Evolutionary conservation across 1,140 invertebrate genomes (phyloP).

Genomic region (Drosophila tristis): DNA sequence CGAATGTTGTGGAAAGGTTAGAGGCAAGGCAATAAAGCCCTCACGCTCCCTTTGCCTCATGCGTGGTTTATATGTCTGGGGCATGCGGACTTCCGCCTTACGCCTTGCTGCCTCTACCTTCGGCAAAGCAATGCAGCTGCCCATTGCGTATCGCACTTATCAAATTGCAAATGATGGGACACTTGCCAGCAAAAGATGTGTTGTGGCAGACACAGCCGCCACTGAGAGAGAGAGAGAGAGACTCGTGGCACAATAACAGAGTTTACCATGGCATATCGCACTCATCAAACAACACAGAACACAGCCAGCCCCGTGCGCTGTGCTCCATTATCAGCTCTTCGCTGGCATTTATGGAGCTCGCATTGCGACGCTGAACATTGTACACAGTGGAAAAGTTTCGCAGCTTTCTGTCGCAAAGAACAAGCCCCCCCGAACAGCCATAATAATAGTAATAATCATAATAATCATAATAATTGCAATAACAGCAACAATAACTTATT

Average conservation of each 20-base stretch:
- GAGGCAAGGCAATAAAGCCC: too few relatives aligned
- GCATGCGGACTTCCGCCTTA: too few relatives aligned
- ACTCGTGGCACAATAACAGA: constrained; percentile 32
- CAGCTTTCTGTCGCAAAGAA: constrained; percentile 7
- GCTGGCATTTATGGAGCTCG: constrained; percentile 33
- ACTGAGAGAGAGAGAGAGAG: too few relatives aligned
- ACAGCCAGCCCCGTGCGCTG: constrained; percentile 14
- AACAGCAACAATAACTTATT: constrained; percentile 76
- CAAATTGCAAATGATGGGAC: neutral
- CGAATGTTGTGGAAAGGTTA: too few relatives aligned
- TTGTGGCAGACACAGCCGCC: too few relatives aligned
- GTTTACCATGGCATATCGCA: constrained; percentile 41
- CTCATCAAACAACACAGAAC: constrained; percentile 52
- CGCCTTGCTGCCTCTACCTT: too few relatives aligned
- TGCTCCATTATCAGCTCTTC: neutral
- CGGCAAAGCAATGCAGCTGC: too few relatives aligned
- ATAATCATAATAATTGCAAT: constrained; percentile 11
- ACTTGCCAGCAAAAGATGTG: neutral
- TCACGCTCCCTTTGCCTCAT: too few relatives aligned
- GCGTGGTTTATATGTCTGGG: too few relatives aligned
- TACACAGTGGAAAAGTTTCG: constrained; percentile 50
- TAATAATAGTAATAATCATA: constrained; percentile 42
- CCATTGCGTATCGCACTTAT: too few relatives aligned
- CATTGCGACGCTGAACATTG: constrained; percentile 43
- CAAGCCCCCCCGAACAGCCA: constrained; percentile 20